Evolutionary conservation across 2,888 invertebrate species (phyloP), one percentile per base, ranked within the genome.

Genomic region (Oscheius myriophilus): DNA sequence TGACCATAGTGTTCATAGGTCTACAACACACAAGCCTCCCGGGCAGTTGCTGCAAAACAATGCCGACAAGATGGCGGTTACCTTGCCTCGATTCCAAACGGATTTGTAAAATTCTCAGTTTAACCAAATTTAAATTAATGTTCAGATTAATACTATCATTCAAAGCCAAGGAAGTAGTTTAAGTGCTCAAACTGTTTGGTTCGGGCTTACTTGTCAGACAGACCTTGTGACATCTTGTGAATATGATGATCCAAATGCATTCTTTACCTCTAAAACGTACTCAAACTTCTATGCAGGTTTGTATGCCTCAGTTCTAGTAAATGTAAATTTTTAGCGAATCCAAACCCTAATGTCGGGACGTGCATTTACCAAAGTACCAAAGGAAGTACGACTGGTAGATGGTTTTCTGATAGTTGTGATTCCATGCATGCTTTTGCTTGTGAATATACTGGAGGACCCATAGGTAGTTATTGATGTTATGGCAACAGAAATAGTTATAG

Each of bases 361-460:
- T 59, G 59, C 25, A 14, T 59, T 7, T 57, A 21, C 6, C 18
- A 41, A 21, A 11, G 18, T 9, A 39, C 25, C 9, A 2, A 11
- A 12, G 59, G 43, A 39, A 4, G 0, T n/a, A 57, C 39, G 3
- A 16, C 23, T 11, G 59, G 59, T 2, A 43, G 23, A 33, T 59
- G 59, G 59, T 59, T 45, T 26, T 45, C 45, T 59, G 59, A 43
- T 3, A 45, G 25, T 23, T 59, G 59, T 42, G n/a, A 25, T 2
- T 16, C 2, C 23, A 33, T 2, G 4, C 7, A 39, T 3, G 41
- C 41, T 1, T 57, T 41, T 23, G 57, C 41, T 39, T 57, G 57
- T 41, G n/a, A n/a, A 0, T 41, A 57, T 12, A 18, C 2, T 14
- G 57, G 57, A 12, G 21, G 12, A 33, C 7, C 42, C n/a, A n/a